These are phyloP conservation scores for Neomicropteryx cornuta DNA, from an alignment of 1,140 invertebrate species.

Conservation along the genomic window DNA sequence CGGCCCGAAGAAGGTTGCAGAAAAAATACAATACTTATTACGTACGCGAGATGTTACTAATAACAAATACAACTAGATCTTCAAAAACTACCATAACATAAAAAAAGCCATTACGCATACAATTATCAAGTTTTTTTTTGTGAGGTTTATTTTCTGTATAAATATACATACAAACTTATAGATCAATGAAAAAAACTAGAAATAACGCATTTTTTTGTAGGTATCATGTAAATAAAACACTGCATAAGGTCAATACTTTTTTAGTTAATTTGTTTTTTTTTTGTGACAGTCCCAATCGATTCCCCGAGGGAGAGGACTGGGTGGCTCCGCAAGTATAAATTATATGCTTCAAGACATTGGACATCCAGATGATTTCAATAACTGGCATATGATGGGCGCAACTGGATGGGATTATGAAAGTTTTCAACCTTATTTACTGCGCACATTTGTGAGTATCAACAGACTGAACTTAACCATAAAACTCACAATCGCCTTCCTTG, in stretches of 20 bases:
- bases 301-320: slow-evolving; percentile 56
- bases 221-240: slow-evolving; percentile 1
- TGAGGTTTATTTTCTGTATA: too few relatives aligned
- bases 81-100: too few relatives aligned
- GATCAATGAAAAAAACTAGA: neutral
- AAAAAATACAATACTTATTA: too few relatives aligned
- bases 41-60: too few relatives aligned
- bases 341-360: slow-evolving; percentile 56
- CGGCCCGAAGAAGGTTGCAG: too few relatives aligned
- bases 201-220: neutral
- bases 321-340: slow-evolving; percentile 59
- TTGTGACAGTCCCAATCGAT: slow-evolving; percentile 42
- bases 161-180: too few relatives aligned
- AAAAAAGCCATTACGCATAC: too few relatives aligned
- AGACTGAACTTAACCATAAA: too few relatives aligned
- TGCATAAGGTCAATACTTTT: too few relatives aligned
- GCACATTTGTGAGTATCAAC: slow-evolving; percentile 26
- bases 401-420: slow-evolving; percentile 44
- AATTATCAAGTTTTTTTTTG: too few relatives aligned
- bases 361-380: slow-evolving; percentile 44
- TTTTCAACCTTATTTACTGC: slow-evolving; percentile 40
- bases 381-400: slow-evolving; percentile 38
- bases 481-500: too few relatives aligned
- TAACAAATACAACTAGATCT: too few relatives aligned
- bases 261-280: slow-evolving; percentile 4